Conservation (phyloP, 2,797 vertebrate species). For the Atherinosoma microstoma region DNA sequence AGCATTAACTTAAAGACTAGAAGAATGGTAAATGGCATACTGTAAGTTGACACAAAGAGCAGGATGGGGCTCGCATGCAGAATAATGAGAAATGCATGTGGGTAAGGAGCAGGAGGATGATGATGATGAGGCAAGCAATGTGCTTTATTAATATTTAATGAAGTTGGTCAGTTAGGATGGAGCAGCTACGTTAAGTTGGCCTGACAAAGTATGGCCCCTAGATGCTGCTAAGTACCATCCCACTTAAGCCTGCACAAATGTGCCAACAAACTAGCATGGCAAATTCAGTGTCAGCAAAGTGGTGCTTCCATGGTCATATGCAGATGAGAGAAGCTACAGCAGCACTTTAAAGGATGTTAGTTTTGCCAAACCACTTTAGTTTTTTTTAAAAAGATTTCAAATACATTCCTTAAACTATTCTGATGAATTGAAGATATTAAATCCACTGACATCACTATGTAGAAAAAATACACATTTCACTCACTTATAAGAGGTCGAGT, state of each 20-base stretch:
- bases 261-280: constrained; percentile 57
- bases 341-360: background rate
- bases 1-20: constrained; percentile 16
- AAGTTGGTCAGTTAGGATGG: constrained; percentile 68
- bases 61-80: constrained; percentile 21
- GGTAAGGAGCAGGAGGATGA: constrained; percentile 34
- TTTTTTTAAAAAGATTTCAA: background rate
- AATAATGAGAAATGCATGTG: constrained; percentile 54
- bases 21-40: constrained; percentile 13
- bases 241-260: constrained; percentile 59
- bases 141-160: constrained; percentile 71
- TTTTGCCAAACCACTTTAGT: background rate
- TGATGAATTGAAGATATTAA: constrained; percentile 11
- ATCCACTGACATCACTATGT: constrained; percentile 8
- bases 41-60: constrained; percentile 29
- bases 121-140: constrained; percentile 65
- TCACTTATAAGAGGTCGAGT: background rate
- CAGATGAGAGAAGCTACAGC: constrained; percentile 18
- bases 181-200: constrained; percentile 70
- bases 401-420: constrained; percentile 14
- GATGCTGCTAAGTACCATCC: constrained; percentile 62
- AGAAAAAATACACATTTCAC: background rate
- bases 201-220: constrained; percentile 65
- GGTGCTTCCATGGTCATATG: constrained; percentile 38
- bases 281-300: constrained; percentile 55